These are phyloP conservation scores for Temnothorax nylanderi DNA, from an alignment of 1,140 invertebrate species.

Conservation along the genomic window DNA sequence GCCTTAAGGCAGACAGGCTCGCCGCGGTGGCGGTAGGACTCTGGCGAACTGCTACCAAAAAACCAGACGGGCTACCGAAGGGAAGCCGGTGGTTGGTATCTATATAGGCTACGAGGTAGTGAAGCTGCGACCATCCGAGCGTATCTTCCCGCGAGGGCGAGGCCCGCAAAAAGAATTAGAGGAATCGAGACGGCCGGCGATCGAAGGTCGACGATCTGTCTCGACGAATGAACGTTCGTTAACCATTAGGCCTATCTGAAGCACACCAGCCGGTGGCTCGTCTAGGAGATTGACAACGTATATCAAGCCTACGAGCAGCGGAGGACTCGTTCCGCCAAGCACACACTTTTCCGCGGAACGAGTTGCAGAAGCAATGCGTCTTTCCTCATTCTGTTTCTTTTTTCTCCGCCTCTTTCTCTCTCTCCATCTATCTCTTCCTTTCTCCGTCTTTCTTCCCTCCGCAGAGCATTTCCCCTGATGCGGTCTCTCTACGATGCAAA, in stretches of 20 bases:
- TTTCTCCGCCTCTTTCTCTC: background rate
- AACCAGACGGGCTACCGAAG: conserved; percentile 83
- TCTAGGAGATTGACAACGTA: conserved; percentile 54
- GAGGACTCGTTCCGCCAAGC: conserved; percentile 53
- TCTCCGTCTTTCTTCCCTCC: background rate
- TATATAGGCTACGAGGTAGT: conserved; percentile 67
- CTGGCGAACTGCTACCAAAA: conserved; percentile 81
- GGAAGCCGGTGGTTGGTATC: conserved; percentile 73
- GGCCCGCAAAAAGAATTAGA: conserved; percentile 38
- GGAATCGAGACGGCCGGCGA: conserved; percentile 30
- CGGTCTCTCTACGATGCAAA: conserved; percentile 30
- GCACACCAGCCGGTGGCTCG: conserved; percentile 26
- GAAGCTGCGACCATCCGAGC: conserved; percentile 43
- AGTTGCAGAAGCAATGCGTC: conserved; percentile 44
- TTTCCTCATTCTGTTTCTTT: conserved; percentile 47
- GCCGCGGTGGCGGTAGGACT: conserved; percentile 72
- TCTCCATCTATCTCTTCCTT: background rate
- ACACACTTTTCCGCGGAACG: conserved; percentile 49
- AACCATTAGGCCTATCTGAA: conserved; percentile 49
- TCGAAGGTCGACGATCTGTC: conserved; percentile 61
- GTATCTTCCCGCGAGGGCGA: conserved; percentile 47
- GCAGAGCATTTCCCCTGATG: background rate
- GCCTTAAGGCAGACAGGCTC: conserved; percentile 75
- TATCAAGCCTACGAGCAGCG: conserved; percentile 37
- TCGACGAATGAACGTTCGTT: conserved; percentile 54